Conservation (phyloP, 2,113 vertebrate genomes). For the Stigmatopora nigra region DNA sequence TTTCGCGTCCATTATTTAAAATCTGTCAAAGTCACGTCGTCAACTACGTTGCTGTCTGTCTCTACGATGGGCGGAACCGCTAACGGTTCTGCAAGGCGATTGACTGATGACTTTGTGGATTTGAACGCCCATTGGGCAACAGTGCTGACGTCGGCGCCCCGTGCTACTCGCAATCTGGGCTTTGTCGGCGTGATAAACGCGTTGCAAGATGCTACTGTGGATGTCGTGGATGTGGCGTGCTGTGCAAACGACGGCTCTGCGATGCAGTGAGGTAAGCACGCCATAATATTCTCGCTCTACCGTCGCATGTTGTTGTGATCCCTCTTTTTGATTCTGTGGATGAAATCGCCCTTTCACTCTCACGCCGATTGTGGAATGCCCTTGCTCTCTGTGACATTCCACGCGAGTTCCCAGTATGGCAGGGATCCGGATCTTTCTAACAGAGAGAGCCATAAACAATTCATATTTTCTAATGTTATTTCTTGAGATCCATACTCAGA, state of each 20-base stretch:
- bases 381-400: not conserved
- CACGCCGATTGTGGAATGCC: not conserved
- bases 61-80: not conserved
- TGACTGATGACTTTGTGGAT: not conserved
- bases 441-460: no score
- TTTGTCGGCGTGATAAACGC: constrained; percentile 43
- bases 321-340: not conserved
- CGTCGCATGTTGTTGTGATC: not conserved
- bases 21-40: constrained; percentile 36
- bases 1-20: not conserved
- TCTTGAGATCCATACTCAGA: no score
- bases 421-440: no score
- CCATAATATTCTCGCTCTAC: no score
- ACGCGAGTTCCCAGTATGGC: not conserved
- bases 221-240: not conserved
- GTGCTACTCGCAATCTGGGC: constrained; percentile 40
- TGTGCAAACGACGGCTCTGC: not conserved
- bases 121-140: constrained; percentile 58
- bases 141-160: constrained; percentile 28
- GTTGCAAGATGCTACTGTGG: constrained; percentile 53
- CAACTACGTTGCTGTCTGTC: constrained; percentile 65
- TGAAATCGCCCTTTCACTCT: not conserved
- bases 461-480: no score
- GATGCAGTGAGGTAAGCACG: constrained; percentile 1
- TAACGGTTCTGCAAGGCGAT: not conserved